A percentile compares a stretch with the other conserved stretches of the same genome.
These are phyloP conservation scores for Solea senegalensis DNA, from an alignment of 2,113 vertebrate genomes.

Conservation along the genomic window DNA sequence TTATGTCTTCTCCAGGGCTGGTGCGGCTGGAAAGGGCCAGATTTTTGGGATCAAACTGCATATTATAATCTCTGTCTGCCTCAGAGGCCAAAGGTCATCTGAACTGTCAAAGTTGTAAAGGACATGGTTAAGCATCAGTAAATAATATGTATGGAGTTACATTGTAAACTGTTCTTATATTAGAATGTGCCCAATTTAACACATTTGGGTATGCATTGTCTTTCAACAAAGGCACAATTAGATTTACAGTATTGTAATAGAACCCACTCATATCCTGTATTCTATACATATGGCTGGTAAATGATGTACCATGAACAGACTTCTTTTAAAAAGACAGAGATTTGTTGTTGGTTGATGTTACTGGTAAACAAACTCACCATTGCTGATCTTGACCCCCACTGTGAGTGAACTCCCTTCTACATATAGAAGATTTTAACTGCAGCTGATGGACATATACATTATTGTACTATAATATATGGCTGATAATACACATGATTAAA, in stretches of 20 bases:
- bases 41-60: conserved; percentile 94
- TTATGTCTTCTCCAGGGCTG: conserved; percentile 85
- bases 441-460: not conserved
- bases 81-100: conserved; percentile 87
- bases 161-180: not conserved
- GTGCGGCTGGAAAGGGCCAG: conserved; percentile 95
- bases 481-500: no score
- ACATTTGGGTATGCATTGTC: not conserved
- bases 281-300: no score
- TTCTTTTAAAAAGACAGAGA: not conserved
- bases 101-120: conserved; percentile 39
- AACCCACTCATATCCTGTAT: not conserved
- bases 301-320: not conserved
- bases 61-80: conserved; percentile 98
- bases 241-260: not conserved
- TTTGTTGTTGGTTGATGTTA: not conserved
- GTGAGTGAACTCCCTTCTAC: not conserved
- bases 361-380: not conserved
- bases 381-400: not conserved
- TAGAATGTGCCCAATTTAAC: not conserved
- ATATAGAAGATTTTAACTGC: not conserved
- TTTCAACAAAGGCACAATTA: not conserved
- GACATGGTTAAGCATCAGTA: not conserved
- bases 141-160: conserved; percentile 3
- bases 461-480: no score